Base-by-base conservation (phyloP, 2,797 vertebrate genomes). In the Thaleichthys pacificus region DNA sequence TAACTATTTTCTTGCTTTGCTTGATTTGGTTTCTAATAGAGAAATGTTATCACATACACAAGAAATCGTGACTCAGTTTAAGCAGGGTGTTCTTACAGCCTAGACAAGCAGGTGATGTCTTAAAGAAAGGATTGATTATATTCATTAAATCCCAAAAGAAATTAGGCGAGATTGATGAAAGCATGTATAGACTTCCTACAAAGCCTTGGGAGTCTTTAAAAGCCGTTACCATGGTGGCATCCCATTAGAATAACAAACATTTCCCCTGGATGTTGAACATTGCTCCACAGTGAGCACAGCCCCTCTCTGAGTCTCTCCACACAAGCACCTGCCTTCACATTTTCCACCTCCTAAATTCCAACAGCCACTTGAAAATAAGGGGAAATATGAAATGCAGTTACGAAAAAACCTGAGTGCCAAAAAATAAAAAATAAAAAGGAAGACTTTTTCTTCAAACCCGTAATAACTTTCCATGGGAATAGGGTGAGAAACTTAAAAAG, bases 231-330 rank as follows among this genome's bases (percentile, higher is more conserved):
- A 91, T 91, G 90, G 91, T 86, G 90, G 85, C 86, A 87, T 91
- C 89, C 90, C 90, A 91, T 91, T 92, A 91, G 85, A 92, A 92
- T 92, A 91, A 92, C 90, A 91, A 92, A 92, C 89, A 92, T 91
- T 92, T 92, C 88, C 89, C 87, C 89, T 90, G 88, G 89, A 90
- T 91, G 89, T 92, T 91, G 88, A 89, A 92, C 89, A 91, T 89
- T 81, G 87, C 89, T 89, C 89, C 88, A 85, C 88, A 89, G 86
- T 88, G 86, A 91, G 88, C 85, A 77, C 82, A 86, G 78, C 85
- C 80, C 80, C 69, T 84, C 86, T 58, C 63, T 66, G 64, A 60
- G 24, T 28, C 61, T 54, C 42, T 4, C 71, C 80, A 81, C 89
- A 88, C 84, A 76, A 89, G 88, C 89, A 92, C 90, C 91, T 92